phyloP scores from a whole-genome alignment of 92 coral and sea anemone species.

The Paramuricea clavata region DNA sequence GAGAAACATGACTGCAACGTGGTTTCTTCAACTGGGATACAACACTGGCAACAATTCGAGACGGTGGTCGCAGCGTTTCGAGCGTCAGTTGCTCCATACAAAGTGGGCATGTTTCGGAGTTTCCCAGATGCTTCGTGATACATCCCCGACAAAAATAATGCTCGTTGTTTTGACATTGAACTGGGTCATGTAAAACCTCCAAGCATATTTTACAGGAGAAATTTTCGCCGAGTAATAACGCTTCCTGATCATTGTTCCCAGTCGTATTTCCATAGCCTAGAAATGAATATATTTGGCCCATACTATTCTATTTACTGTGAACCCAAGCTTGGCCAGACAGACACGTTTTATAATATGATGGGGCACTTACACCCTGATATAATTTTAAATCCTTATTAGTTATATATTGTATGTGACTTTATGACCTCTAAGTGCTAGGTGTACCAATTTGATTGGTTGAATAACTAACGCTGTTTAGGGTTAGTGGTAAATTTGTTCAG shows the following conservation, averaged over 20 bases:
- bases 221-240: conserved; percentile 43
- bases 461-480: no score
- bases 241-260: neutral
- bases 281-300: neutral
- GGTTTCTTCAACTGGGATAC: conserved; percentile 28
- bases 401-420: neutral
- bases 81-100: conserved; percentile 61
- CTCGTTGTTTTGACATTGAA: conserved; percentile 36
- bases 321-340: neutral
- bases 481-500: no score
- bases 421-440: neutral
- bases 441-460: neutral
- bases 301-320: neutral
- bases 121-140: conserved; percentile 21
- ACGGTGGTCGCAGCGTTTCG: conserved; percentile 55
- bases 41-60: conserved; percentile 41
- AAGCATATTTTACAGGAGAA: conserved; percentile 75
- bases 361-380: no score
- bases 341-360: no score
- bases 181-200: conserved; percentile 57
- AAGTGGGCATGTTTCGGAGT: conserved; percentile 29
- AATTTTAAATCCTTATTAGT: no score
- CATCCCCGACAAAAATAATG: conserved; percentile 34
- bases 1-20: conserved; percentile 4
- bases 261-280: neutral